These are phyloP conservation scores for Melanotaenia parkinsoni DNA, from an alignment of 2,797 vertebrate species.

Conservation along the genomic window DNA sequence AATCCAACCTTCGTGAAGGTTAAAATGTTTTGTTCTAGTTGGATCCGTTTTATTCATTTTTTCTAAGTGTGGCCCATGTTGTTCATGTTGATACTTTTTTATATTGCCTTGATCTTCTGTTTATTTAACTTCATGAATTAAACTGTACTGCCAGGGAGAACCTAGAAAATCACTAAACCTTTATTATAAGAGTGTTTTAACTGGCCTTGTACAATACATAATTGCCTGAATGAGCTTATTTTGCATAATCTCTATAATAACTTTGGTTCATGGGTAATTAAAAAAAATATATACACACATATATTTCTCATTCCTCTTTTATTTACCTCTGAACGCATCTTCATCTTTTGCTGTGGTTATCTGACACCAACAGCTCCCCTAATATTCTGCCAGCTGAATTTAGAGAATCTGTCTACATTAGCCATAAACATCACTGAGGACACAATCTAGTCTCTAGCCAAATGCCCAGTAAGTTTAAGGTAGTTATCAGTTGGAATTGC, in stretches of 20 bases:
- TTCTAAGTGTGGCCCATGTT: not conserved
- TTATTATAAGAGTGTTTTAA: not conserved
- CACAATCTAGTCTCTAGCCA: not conserved
- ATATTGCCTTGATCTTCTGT: not conserved
- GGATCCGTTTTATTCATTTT: not conserved
- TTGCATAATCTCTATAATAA: not conserved
- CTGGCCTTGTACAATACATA: not conserved
- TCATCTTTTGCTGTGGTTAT: not conserved
- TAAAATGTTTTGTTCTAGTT: not conserved
- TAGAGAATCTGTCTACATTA: constrained; percentile 8
- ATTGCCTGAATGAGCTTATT: not conserved
- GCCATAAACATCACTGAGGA: not conserved
- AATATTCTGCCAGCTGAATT: not conserved
- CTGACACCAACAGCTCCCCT: not conserved
- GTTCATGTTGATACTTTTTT: not conserved
- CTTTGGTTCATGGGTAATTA: not conserved
- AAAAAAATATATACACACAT: not conserved
- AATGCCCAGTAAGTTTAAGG: not conserved
- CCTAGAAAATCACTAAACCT: not conserved
- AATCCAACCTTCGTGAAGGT: not conserved
- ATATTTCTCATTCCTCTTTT: not conserved
- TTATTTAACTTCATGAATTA: not conserved
- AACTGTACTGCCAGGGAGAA: not conserved
- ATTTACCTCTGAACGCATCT: not conserved
- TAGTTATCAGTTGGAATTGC: not conserved